A percentile compares a stretch with the other conserved stretches of the same genome.
These are phyloP conservation scores for Sinocyclocheilus anshuiensis DNA, from an alignment of 2,113 vertebrate species.

Conservation along the genomic window DNA sequence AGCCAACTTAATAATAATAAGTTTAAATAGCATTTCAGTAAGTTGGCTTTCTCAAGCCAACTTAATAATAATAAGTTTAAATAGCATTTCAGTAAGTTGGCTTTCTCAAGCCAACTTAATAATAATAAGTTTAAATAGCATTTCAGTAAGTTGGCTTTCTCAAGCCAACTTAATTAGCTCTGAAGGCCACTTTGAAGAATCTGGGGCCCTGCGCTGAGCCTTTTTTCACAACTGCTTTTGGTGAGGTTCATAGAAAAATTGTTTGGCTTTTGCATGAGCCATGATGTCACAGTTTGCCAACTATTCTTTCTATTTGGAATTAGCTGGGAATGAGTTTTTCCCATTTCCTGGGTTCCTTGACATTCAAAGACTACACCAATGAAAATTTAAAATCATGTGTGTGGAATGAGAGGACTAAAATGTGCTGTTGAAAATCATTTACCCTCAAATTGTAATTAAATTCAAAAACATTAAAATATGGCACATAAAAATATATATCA, in stretches of 20 bases:
- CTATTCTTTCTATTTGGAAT: not conserved
- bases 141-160: too few relatives aligned
- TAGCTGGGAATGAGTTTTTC: not conserved
- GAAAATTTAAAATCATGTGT: not conserved
- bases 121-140: too few relatives aligned
- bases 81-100: too few relatives aligned
- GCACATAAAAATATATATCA: not conserved
- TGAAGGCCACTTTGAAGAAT: constrained; percentile 57
- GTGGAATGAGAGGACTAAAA: not conserved
- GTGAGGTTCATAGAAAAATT: constrained; percentile 53
- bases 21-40: too few relatives aligned
- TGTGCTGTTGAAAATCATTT: not conserved
- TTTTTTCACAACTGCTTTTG: constrained; percentile 57
- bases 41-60: too few relatives aligned
- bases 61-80: too few relatives aligned
- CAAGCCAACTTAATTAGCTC: too few relatives aligned
- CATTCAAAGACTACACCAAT: not conserved
- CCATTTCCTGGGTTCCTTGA: not conserved
- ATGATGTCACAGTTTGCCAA: constrained; percentile 19
- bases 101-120: too few relatives aligned
- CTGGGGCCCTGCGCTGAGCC: constrained; percentile 8
- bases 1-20: too few relatives aligned
- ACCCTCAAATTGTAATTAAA: not conserved
- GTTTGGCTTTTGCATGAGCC: constrained; percentile 36
- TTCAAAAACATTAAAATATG: not conserved